Conservation (phyloP, 2,888 invertebrate genomes). For the Agrochola litura region DNA sequence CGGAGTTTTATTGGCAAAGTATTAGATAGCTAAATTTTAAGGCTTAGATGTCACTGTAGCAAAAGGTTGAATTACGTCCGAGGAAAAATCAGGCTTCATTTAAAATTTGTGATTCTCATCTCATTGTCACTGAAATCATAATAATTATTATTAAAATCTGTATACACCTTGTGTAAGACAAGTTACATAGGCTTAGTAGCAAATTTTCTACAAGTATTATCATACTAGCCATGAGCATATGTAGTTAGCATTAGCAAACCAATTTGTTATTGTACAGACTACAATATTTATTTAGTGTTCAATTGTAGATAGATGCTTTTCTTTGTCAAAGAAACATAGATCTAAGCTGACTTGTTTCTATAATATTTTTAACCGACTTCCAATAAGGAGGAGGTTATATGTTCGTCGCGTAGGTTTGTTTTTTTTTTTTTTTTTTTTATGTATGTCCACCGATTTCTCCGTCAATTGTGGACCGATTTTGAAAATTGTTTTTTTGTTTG, state of each 20-base stretch:
- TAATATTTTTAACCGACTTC: too few species aligned
- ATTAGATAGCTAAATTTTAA: neutral
- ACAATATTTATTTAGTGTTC: neutral
- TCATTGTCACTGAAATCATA: neutral
- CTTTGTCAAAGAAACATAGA: too few species aligned
- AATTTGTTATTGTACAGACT: neutral
- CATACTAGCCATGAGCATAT: neutral
- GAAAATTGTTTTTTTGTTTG: too few species aligned
- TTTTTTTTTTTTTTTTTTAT: too few species aligned
- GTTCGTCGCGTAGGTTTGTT: too few species aligned
- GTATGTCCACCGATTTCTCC: too few species aligned
- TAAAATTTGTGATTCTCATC: neutral
- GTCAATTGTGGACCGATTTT: too few species aligned
- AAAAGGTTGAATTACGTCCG: neutral
- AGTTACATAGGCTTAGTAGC: neutral
- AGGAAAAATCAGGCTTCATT: neutral
- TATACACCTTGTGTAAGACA: neutral
- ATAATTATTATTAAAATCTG: neutral
- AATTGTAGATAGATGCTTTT: neutral
- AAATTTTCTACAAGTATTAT: neutral
- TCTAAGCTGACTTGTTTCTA: neutral
- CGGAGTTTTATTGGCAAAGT: conserved; percentile 1
- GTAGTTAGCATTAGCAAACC: neutral
- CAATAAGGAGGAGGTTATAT: too few species aligned
- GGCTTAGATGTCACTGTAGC: neutral